Conservation (phyloP, 1,140 invertebrate genomes). For the Bombus confusus region DNA sequence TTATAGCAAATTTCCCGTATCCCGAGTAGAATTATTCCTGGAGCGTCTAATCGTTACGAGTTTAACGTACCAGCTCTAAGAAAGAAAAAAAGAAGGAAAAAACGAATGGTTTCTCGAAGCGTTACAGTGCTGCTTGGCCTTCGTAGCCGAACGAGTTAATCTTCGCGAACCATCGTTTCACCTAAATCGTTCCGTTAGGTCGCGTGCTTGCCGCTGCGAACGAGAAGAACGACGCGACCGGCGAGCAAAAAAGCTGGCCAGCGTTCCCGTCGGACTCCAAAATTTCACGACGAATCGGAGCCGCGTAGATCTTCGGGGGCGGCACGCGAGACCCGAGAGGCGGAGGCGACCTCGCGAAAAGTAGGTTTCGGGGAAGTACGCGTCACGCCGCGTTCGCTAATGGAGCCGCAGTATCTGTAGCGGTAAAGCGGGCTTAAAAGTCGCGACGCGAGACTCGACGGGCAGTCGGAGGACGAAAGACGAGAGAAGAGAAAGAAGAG, state of each 20-base stretch:
- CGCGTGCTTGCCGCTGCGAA: neutral
- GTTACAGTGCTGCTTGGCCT: neutral
- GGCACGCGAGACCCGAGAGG: neutral
- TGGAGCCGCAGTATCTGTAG: neutral
- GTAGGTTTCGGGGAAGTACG: constrained; percentile 26
- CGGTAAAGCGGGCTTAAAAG: constrained; percentile 16
- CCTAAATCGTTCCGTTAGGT: neutral
- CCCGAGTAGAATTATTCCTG: too few species aligned
- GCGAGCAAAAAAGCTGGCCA: neutral
- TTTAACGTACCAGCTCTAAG: too few species aligned
- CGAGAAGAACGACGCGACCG: neutral
- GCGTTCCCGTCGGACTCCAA: neutral
- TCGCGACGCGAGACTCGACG: neutral
- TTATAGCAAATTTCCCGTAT: too few species aligned
- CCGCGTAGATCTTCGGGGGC: neutral
- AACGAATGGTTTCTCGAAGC: too few species aligned
- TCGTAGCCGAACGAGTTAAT: neutral
- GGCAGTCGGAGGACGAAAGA: neutral
- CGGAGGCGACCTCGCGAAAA: neutral
- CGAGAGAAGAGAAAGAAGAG: too few species aligned
- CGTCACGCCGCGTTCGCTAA: neutral
- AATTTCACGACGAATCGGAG: neutral
- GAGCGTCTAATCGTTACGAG: too few species aligned
- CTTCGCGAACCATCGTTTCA: neutral
- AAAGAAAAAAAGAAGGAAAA: too few species aligned